Conservation (phyloP, 2,888 invertebrate species). For the Furcula furcula region DNA sequence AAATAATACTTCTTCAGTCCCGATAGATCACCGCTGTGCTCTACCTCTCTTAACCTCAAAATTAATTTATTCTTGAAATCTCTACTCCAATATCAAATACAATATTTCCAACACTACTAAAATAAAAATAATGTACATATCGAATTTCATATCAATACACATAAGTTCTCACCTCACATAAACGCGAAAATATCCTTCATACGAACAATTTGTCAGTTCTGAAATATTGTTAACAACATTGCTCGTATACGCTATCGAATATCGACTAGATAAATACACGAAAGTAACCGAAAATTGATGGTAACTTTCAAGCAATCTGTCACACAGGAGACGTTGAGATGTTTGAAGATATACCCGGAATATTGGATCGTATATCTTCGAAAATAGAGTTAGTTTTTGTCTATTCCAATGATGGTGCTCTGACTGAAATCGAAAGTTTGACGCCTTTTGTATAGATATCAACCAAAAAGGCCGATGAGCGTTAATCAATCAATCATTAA, state of each 20-base stretch:
- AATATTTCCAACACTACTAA: too few species aligned
- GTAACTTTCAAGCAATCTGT: slow-evolving; percentile 31
- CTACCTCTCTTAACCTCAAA: too few species aligned
- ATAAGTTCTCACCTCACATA: too few species aligned
- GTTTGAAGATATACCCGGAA: slow-evolving; percentile 3
- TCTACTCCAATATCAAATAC: too few species aligned
- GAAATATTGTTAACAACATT: too few species aligned
- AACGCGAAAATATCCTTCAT: too few species aligned
- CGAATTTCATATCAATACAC: too few species aligned
- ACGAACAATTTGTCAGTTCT: too few species aligned
- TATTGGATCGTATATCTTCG: fast-evolving
- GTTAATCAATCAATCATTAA: slow-evolving; percentile 42
- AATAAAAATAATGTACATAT: too few species aligned
- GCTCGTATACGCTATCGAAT: slow-evolving; percentile 10
- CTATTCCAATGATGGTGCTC: slow-evolving; percentile 17
- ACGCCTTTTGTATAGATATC: slow-evolving; percentile 41
- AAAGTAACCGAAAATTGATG: slow-evolving; percentile 28
- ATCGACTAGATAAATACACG: slow-evolving; percentile 19
- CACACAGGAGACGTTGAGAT: slow-evolving; percentile 23
- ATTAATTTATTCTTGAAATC: too few species aligned
- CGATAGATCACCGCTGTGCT: too few species aligned
- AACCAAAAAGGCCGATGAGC: slow-evolving; percentile 33
- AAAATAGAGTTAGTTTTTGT: slow-evolving; percentile 2
- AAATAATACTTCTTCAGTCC: too few species aligned
- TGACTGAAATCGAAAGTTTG: slow-evolving; percentile 38